Evolutionary conservation across 2,888 invertebrate species (phyloP).

Genomic region (Tiliacea aurago): DNA sequence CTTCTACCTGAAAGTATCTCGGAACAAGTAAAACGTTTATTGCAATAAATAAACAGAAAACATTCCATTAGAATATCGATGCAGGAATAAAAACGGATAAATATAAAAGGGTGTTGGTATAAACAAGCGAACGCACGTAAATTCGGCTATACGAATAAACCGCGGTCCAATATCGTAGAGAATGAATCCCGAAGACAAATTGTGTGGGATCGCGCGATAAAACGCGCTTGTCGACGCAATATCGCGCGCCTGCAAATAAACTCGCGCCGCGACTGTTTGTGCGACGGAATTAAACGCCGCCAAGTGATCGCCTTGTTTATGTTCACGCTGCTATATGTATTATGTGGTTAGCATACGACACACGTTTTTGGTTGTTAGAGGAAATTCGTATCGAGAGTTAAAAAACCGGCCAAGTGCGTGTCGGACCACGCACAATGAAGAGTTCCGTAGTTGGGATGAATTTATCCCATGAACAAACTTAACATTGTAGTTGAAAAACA

Average conservation of each 20-base stretch:
- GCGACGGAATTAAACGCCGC: conserved; percentile 63
- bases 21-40: conserved; percentile 47
- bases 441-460: too few species aligned
- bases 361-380: conserved; percentile 12
- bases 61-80: conserved; percentile 65
- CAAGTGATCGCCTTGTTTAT: conserved; percentile 60
- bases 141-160: conserved; percentile 67
- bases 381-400: neutral
- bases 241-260: conserved; percentile 66
- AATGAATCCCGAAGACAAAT: conserved; percentile 75
- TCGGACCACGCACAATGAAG: too few species aligned
- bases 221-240: conserved; percentile 62
- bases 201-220: conserved; percentile 71
- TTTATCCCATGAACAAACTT: too few species aligned
- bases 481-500: too few species aligned
- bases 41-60: conserved; percentile 61
- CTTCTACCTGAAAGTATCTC: conserved; percentile 46
- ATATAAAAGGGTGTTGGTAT: conserved; percentile 60
- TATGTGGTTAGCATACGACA: neutral
- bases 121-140: conserved; percentile 71
- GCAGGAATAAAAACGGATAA: conserved; percentile 60
- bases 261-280: conserved; percentile 59
- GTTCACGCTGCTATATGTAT: conserved; percentile 24
- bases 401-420: too few species aligned
- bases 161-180: conserved; percentile 72